A percentile compares a stretch with the other conserved stretches of the same genome.
These are phyloP conservation scores for Belonocnema kinseyi DNA, from an alignment of 1,140 invertebrate genomes.

Conservation along the genomic window DNA sequence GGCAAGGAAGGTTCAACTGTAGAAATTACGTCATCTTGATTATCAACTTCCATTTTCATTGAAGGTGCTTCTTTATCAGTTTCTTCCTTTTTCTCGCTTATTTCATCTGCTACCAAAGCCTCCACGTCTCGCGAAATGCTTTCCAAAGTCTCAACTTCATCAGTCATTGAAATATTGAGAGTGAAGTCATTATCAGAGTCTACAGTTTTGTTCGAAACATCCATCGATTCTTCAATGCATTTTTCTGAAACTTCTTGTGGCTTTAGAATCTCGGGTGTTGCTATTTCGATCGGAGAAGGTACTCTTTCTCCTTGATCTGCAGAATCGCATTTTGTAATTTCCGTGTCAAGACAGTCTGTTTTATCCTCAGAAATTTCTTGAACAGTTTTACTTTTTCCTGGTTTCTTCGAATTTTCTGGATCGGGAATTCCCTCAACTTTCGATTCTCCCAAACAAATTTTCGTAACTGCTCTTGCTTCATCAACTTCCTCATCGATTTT, in stretches of 20 bases:
- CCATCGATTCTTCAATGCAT: background rate
- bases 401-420: conserved; percentile 20
- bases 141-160: conserved; percentile 65
- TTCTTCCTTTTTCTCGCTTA: background rate
- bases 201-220: conserved; percentile 7
- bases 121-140: conserved; percentile 67
- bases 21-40: conserved; percentile 28
- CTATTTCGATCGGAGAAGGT: background rate
- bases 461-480: background rate
- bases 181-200: conserved; percentile 20
- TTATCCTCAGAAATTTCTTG: background rate
- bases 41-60: conserved; percentile 15
- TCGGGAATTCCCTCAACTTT: background rate
- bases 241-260: background rate
- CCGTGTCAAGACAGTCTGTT: background rate
- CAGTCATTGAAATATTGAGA: conserved; percentile 11
- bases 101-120: conserved; percentile 52
- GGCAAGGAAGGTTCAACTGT: conserved; percentile 12
- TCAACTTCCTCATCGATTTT: background rate
- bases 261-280: background rate
- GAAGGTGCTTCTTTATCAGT: conserved; percentile 33
- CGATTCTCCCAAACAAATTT: conserved; percentile 32
- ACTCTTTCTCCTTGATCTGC: background rate
- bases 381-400: conserved; percentile 4
- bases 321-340: background rate